phyloP scores from a whole-genome alignment of 1,140 invertebrate species.

The Wiebesia pumilae region DNA sequence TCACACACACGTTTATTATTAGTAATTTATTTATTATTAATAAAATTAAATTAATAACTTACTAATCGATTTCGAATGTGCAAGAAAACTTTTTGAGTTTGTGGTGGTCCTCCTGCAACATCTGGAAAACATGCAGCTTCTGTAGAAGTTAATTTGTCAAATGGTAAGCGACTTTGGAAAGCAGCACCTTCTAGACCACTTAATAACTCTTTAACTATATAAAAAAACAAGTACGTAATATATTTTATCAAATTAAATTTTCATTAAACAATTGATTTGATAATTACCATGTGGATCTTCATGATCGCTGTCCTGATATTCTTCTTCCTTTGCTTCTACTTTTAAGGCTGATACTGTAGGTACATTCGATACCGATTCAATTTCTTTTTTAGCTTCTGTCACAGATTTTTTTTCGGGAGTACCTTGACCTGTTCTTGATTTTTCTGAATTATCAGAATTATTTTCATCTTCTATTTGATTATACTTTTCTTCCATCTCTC shows the following conservation, averaged over 20 bases:
- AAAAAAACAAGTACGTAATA: conserved; percentile 60
- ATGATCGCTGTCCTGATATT: conserved; percentile 72
- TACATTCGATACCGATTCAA: conserved; percentile 59
- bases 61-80: conserved; percentile 94
- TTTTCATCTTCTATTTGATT: conserved; percentile 80
- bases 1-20: background rate
- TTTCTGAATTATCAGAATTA: conserved; percentile 79
- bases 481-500: conserved; percentile 82
- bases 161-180: conserved; percentile 94
- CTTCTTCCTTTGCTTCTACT: conserved; percentile 69
- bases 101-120: conserved; percentile 85
- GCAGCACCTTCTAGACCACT: conserved; percentile 91
- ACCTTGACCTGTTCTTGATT: conserved; percentile 76
- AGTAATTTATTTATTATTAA: background rate
- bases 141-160: conserved; percentile 94
- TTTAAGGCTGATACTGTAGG: conserved; percentile 62
- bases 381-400: conserved; percentile 68
- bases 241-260: conserved; percentile 1
- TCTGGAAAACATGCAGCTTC: conserved; percentile 96
- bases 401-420: conserved; percentile 73
- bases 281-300: conserved; percentile 71
- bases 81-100: conserved; percentile 92
- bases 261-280: conserved; percentile 18
- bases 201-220: conserved; percentile 70
- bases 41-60: conserved; percentile 57